phyloP scores from a whole-genome alignment of 2,113 vertebrate species.

The Thalassoma bifasciatum region DNA sequence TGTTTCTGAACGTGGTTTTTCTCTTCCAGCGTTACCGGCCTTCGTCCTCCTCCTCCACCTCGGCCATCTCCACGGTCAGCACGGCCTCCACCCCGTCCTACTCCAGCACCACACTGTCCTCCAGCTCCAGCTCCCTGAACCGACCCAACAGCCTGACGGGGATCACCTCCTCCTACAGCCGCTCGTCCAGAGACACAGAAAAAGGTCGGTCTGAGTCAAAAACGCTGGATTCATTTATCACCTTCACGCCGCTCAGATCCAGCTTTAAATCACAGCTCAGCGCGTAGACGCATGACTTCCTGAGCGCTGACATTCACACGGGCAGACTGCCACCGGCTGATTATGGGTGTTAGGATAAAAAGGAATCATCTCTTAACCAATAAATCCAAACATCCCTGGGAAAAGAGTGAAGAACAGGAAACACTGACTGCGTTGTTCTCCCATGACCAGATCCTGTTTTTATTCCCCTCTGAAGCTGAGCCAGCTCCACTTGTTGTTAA shows the following conservation, averaged over 20 bases:
- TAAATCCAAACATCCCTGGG: conserved; percentile 50
- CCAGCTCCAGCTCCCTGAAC: conserved; percentile 77
- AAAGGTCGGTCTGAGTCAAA: conserved; percentile 83
- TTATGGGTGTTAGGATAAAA: no score
- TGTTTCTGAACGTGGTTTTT: neutral
- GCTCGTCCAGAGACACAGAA: conserved; percentile 91
- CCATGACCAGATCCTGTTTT: neutral
- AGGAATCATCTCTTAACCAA: conserved; percentile 6
- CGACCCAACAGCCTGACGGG: conserved; percentile 90
- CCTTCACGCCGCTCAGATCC: no score
- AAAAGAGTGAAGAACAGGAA: conserved; percentile 51
- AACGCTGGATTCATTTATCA: no score
- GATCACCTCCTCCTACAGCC: conserved; percentile 93
- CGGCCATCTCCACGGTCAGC: conserved; percentile 80
- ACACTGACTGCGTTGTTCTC: conserved; percentile 56
- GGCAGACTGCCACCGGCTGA: no score
- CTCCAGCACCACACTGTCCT: conserved; percentile 83
- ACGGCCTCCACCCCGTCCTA: conserved; percentile 82
- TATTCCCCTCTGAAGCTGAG: conserved; percentile 10
- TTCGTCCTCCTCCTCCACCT: conserved; percentile 81
- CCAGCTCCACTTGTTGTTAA: conserved; percentile 45
- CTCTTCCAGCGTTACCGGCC: conserved; percentile 88
- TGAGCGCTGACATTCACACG: no score
- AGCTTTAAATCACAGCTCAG: no score
- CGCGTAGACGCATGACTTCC: no score